Conservation (phyloP, 2,888 invertebrate species). For the Galerucella pusilla region DNA sequence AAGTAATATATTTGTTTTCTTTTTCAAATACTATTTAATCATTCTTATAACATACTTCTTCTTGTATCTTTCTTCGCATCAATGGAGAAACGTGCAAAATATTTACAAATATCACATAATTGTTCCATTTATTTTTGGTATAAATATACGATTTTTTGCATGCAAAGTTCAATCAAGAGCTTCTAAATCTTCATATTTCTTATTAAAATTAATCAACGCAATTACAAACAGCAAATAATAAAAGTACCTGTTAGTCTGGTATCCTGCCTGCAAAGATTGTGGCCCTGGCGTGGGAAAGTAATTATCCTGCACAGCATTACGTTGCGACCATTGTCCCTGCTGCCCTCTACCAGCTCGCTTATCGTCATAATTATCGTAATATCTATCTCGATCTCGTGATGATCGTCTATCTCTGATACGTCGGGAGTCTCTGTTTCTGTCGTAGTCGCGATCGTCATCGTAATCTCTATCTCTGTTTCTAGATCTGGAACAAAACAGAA, state of each 20-base stretch:
- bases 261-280: slow-evolving; percentile 46
- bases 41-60: slow-evolving; percentile 19
- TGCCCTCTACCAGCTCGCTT: slow-evolving; percentile 34
- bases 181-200: slow-evolving; percentile 6
- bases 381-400: slow-evolving; percentile 45
- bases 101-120: not conserved
- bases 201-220: slow-evolving; percentile 25
- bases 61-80: not conserved
- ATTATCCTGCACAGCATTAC: slow-evolving; percentile 46
- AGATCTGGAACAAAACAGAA: slow-evolving; percentile 50
- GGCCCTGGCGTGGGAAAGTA: slow-evolving; percentile 52
- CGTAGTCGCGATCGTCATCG: slow-evolving; percentile 55
- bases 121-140: not conserved
- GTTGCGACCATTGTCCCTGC: slow-evolving; percentile 44
- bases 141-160: not conserved
- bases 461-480: slow-evolving; percentile 53
- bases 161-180: not conserved
- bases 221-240: slow-evolving; percentile 41
- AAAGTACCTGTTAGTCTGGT: slow-evolving; percentile 54
- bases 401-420: slow-evolving; percentile 36
- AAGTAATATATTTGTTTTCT: not conserved
- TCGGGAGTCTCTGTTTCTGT: slow-evolving; percentile 47
- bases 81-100: not conserved
- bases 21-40: not conserved
- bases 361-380: slow-evolving; percentile 46